Conservation (phyloP, 2,113 vertebrate genomes). For the Theropithecus gelada region DNA sequence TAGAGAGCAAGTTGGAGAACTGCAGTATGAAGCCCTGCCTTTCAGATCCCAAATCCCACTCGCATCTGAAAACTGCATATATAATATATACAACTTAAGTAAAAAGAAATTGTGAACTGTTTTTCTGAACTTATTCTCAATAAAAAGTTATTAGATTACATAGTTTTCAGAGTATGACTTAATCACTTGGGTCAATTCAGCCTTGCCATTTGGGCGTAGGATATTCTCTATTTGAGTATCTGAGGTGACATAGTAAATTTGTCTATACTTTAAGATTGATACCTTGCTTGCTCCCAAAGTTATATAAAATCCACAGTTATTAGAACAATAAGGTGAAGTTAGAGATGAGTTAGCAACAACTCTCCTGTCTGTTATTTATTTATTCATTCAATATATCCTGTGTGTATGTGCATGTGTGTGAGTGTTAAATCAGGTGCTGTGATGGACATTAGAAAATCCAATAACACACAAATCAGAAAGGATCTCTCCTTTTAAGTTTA, state of each 20-base stretch:
- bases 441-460: background rate
- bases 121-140: background rate
- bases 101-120: background rate
- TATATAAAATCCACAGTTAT: constrained; percentile 10
- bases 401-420: background rate
- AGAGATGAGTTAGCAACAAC: constrained; percentile 8
- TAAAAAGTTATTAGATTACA: background rate
- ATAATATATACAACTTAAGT: background rate
- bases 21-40: background rate
- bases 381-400: background rate
- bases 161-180: background rate
- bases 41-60: background rate
- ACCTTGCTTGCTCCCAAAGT: background rate
- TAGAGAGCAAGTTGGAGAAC: background rate
- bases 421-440: background rate
- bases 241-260: background rate
- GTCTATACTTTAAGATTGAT: background rate
- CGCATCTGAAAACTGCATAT: background rate
- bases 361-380: background rate
- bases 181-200: background rate
- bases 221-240: background rate
- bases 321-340: background rate
- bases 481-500: background rate
- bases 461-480: background rate
- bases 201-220: background rate